Percentiles rank a stretch among this genome's conserved stretches.
phyloP scores from a whole-genome alignment of 2,113 vertebrate genomes.

The Acrocephalus kingi region DNA sequence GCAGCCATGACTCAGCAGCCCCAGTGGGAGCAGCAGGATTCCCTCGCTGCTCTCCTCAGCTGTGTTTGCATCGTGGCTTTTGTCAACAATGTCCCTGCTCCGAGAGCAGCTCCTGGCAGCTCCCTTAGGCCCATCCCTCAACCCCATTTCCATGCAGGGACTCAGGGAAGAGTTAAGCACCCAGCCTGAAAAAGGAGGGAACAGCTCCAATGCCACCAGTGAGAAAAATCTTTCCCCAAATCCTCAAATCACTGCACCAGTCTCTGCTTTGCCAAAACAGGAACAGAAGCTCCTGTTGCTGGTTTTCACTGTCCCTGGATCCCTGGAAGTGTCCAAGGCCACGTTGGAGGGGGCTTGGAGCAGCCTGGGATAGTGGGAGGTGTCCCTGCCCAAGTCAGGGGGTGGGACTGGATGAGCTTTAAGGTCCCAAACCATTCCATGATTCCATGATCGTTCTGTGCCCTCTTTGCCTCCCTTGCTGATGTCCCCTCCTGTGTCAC shows the following conservation, averaged over 20 bases:
- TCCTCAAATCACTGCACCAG: accelerated
- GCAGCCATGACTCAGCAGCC: not conserved
- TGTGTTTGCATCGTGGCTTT: accelerated
- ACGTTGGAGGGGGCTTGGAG: not conserved
- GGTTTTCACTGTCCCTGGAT: not conserved
- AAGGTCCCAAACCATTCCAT: not conserved
- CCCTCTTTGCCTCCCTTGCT: not conserved
- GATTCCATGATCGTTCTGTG: not conserved
- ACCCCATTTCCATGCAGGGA: not conserved
- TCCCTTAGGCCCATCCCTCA: not conserved
- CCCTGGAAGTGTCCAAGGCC: not conserved
- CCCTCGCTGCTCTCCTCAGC: not conserved
- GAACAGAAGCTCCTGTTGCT: not conserved
- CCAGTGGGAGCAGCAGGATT: not conserved
- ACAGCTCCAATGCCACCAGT: accelerated
- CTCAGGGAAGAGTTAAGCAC: not conserved
- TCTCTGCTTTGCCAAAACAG: not conserved
- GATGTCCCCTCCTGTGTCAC: not conserved
- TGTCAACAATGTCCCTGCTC: not conserved
- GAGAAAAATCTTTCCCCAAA: not conserved
- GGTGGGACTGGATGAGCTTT: not conserved
- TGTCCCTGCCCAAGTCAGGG: not conserved
- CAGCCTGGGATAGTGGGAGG: not conserved
- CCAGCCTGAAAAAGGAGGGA: not conserved
- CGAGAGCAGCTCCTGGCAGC: not conserved